Percentiles rank a stretch among this genome's conserved stretches.
Conservation (phyloP, 2,888 invertebrate species). For the Pyrrhia umbra region DNA sequence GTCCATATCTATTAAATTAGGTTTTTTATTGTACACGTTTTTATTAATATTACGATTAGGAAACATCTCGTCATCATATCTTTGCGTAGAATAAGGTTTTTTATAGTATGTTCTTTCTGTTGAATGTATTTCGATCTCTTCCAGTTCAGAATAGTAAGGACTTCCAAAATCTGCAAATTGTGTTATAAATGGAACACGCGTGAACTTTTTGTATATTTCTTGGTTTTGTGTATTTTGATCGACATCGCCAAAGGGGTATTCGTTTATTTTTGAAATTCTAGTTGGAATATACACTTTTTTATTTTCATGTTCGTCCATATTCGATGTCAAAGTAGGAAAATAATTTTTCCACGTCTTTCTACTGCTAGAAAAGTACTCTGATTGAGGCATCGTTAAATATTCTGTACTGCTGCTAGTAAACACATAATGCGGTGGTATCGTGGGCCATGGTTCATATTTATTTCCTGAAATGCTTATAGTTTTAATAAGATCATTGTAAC, state of each 20-base stretch:
- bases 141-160: constrained; percentile 6
- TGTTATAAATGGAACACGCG: not conserved
- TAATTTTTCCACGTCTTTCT: constrained; percentile 47
- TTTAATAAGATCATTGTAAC: not conserved
- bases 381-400: constrained; percentile 1
- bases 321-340: constrained; percentile 27
- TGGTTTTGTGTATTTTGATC: not conserved
- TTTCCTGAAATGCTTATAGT: constrained; percentile 5
- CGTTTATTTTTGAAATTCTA: not conserved
- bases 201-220: not conserved
- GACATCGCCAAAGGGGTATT: not conserved
- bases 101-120: not conserved
- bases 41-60: not conserved
- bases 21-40: not conserved
- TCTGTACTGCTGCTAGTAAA: constrained; percentile 29
- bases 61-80: not conserved
- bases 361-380: not conserved
- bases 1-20: not conserved
- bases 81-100: not conserved
- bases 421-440: constrained; percentile 1
- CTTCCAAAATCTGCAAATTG: not conserved
- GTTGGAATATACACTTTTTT: constrained; percentile 29
- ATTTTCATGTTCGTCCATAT: not conserved
- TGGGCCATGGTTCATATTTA: constrained; percentile 25
- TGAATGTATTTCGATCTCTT: not conserved